phyloP scores from a whole-genome alignment of 2,113 vertebrate genomes.

The Salminus brasiliensis region DNA sequence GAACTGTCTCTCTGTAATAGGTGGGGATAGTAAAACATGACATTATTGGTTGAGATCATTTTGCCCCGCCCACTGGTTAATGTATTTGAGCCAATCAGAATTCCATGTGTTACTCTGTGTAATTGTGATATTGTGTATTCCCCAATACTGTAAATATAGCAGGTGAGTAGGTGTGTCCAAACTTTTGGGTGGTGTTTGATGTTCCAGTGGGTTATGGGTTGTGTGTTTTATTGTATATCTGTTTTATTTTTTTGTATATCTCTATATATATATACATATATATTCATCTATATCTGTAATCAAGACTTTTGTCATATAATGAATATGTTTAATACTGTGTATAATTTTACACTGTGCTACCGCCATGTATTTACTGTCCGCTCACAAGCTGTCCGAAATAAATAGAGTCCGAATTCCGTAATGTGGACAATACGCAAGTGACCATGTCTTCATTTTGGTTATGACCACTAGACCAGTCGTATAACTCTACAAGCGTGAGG shows the following conservation, averaged over 20 bases:
- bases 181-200: neutral
- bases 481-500: neutral
- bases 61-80: no score
- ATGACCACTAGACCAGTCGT: neutral
- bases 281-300: neutral
- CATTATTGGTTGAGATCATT: no score
- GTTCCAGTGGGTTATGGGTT: neutral
- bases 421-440: neutral
- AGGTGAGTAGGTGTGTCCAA: neutral
- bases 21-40: no score
- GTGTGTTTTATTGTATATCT: neutral
- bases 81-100: no score
- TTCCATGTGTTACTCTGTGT: no score
- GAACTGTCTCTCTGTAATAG: no score
- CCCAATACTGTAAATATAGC: no score
- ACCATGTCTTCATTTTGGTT: neutral
- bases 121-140: no score
- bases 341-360: neutral
- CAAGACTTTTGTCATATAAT: no score
- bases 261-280: no score
- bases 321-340: no score
- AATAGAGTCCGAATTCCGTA: neutral
- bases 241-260: no score
- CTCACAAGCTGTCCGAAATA: neutral
- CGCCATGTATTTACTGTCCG: neutral